Base-by-base conservation (phyloP, 2,888 invertebrate species). In the Sminthurides aquaticus region DNA sequence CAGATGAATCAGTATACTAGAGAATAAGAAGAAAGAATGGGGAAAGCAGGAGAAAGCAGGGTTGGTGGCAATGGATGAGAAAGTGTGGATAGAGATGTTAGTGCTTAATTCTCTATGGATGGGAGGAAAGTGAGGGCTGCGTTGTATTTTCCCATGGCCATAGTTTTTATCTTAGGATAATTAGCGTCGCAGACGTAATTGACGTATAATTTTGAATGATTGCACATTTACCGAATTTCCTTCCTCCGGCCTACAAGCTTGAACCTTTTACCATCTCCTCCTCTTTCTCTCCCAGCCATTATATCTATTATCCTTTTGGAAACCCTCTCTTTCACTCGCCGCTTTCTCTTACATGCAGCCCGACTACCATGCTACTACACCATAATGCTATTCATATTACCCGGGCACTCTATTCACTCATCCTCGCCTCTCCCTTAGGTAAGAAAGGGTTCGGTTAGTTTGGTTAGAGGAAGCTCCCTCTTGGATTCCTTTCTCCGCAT, bases 191-290 rank as follows among this genome's bases (percentile, higher is more conserved):
- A 60, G 59, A 62, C 62, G 64, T 68, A 69, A 69, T 69, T 69
- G 69, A 69, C 69, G 69, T 69, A 69, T 69, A 69, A 69, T 69
- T 69, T 69, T 69, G 69, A 69, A 66, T 66, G 66, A 69, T 69
- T 69, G 62, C 69, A 60, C 66, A 64, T 68, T 68, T 68, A 68
- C 66, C 55, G 64, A 67, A 67, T 64, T 67, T 67, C 67, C 63
- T 64, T 54, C 59, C 11, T 43, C 26, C 20, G 54, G 55, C 24
- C 52, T 52, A 52, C 52, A 52, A 20, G 52, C 43, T 43, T 43
- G 11, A 43, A 18, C 43, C 43, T 49, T 25, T 58, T 27, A n/a
- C 48, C 26, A 25, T 55, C 59, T 52, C 59, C 26, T 49, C 48
- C 29, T n/a, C 60, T 64, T 48, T 57, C 26, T 49, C 18, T n/a